A percentile compares a stretch with the other conserved stretches of the same genome.
Evolutionary conservation across 2,797 vertebrate species (phyloP).

Genomic region (Mico argentatus): DNA sequence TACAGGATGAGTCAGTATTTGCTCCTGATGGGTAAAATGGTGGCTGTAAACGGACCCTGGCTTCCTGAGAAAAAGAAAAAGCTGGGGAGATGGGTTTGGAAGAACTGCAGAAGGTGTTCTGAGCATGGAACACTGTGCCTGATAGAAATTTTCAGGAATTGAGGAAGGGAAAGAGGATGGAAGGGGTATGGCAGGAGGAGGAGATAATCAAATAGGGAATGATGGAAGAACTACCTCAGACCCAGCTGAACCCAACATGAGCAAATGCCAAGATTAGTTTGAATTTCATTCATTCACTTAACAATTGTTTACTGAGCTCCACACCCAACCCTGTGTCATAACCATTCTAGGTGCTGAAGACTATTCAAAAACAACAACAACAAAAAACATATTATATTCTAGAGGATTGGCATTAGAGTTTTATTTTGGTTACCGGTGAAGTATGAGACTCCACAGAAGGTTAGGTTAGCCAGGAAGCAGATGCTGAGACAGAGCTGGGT

Average conservation of each 20-base stretch:
- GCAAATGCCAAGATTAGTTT: neutral
- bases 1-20: neutral
- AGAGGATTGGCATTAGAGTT: neutral
- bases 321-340: neutral
- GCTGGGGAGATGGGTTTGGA: neutral
- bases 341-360: neutral
- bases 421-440: neutral
- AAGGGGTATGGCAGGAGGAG: neutral
- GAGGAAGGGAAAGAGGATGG: neutral
- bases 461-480: neutral
- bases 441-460: neutral
- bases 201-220: neutral
- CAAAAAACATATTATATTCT: neutral
- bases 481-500: neutral
- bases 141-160: neutral
- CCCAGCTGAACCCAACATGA: neutral
- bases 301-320: neutral
- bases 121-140: neutral
- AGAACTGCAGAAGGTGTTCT: neutral
- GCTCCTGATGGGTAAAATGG: neutral
- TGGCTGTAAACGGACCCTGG: neutral
- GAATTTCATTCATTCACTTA: neutral
- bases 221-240: neutral
- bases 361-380: neutral
- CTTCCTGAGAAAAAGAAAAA: neutral